These are phyloP conservation scores for Albula goreensis DNA, from an alignment of 2,113 vertebrate genomes.

Conservation along the genomic window DNA sequence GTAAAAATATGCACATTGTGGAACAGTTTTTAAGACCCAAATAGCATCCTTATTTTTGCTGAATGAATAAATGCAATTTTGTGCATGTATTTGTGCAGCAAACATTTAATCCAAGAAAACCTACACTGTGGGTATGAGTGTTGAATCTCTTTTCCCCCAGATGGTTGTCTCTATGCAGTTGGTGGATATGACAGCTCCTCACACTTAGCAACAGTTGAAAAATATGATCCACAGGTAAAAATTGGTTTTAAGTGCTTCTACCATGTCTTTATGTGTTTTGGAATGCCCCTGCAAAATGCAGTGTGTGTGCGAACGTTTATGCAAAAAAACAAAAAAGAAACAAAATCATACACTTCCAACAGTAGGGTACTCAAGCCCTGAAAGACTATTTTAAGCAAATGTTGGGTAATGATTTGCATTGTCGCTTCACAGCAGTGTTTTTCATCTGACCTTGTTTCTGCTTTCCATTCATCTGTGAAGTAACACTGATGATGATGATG, in stretches of 20 bases:
- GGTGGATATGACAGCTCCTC: constrained; percentile 97
- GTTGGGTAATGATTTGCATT: neutral
- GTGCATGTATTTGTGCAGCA: too few species aligned
- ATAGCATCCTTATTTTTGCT: too few species aligned
- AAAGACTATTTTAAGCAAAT: neutral
- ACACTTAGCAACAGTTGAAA: constrained; percentile 93
- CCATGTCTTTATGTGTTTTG: neutral
- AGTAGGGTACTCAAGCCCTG: neutral
- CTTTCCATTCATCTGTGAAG: neutral
- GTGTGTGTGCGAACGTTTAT: too few species aligned
- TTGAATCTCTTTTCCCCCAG: constrained; percentile 61
- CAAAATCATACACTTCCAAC: neutral
- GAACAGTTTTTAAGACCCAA: neutral
- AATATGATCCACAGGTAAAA: constrained; percentile 93
- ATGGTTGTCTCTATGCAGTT: constrained; percentile 91
- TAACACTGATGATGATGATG: neutral
- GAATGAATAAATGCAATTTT: too few species aligned
- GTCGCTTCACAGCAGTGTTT: too few species aligned
- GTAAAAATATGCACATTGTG: too few species aligned
- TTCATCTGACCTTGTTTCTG: neutral
- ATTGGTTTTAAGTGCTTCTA: neutral
- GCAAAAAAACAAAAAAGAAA: neutral
- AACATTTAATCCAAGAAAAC: neutral
- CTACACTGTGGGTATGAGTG: neutral
- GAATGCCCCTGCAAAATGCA: neutral